These are phyloP conservation scores for Episyrphus balteatus DNA, from an alignment of 1,140 invertebrate genomes.

Conservation along the genomic window DNA sequence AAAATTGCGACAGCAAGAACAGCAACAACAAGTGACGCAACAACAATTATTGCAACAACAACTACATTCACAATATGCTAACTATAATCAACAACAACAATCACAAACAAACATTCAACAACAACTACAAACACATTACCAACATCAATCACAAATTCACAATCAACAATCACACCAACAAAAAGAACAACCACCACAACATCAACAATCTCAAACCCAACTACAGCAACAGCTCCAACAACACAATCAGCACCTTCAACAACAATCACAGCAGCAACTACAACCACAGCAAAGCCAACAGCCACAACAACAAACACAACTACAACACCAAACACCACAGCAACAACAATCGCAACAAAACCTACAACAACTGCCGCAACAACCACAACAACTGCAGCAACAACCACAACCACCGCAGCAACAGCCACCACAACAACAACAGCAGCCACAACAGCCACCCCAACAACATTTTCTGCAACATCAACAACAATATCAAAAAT, in stretches of 20 bases:
- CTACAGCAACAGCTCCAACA: no score
- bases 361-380: constrained; percentile 1
- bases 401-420: background rate
- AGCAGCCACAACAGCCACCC: no score
- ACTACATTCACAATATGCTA: constrained; percentile 3
- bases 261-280: no score
- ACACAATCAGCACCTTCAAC: no score
- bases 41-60: constrained; percentile 2
- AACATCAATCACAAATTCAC: no score
- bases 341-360: constrained; percentile 5
- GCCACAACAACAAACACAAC: no score
- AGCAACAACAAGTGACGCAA: constrained; percentile 5
- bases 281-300: no score
- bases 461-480: background rate
- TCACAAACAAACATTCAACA: constrained; percentile 16
- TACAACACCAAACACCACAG: constrained; percentile 2
- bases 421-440: no score
- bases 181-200: background rate
- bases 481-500: constrained; percentile 10
- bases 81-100: constrained; percentile 19
- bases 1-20: no score
- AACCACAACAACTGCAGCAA: constrained; percentile 3
- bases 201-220: no score
- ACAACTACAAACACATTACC: background rate
- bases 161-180: background rate